Evolutionary conservation across 2,113 vertebrate species (phyloP).

Genomic region (Neolamprologus longior): DNA sequence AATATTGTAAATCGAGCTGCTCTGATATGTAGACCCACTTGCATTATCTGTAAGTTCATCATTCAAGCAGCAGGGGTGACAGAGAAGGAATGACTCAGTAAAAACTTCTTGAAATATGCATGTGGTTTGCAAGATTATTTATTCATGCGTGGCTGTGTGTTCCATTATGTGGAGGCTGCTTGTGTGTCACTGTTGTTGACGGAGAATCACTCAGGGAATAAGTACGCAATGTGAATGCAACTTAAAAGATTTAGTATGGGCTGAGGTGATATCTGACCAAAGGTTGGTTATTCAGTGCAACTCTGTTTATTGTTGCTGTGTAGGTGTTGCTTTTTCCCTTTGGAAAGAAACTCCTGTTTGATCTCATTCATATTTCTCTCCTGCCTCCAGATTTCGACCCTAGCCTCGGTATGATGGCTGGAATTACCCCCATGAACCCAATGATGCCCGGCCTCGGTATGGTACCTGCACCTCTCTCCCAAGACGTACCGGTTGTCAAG

Average conservation of each 20-base stretch:
- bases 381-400: constrained; percentile 82
- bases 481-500: constrained; percentile 84
- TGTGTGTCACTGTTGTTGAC: constrained; percentile 29
- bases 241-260: neutral
- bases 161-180: constrained; percentile 18
- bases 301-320: neutral
- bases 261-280: neutral
- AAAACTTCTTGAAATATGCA: constrained; percentile 56
- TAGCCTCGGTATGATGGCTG: constrained; percentile 88
- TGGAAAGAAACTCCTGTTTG: neutral
- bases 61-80: constrained; percentile 23
- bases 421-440: constrained; percentile 88
- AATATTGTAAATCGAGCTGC: constrained; percentile 24
- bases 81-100: constrained; percentile 11
- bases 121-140: constrained; percentile 43
- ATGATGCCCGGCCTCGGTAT: constrained; percentile 90
- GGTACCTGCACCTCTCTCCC: constrained; percentile 81
- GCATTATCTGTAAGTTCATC: constrained; percentile 15
- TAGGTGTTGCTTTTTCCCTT: neutral
- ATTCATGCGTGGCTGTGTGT: constrained; percentile 41
- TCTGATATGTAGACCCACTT: neutral
- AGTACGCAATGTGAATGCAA: neutral
- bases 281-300: neutral
- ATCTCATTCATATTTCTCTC: neutral
- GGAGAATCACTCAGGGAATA: neutral